Percentiles rank a stretch among this genome's conserved stretches.
Conservation (phyloP, 1,140 invertebrate species). For the Streblospio benedicti region DNA sequence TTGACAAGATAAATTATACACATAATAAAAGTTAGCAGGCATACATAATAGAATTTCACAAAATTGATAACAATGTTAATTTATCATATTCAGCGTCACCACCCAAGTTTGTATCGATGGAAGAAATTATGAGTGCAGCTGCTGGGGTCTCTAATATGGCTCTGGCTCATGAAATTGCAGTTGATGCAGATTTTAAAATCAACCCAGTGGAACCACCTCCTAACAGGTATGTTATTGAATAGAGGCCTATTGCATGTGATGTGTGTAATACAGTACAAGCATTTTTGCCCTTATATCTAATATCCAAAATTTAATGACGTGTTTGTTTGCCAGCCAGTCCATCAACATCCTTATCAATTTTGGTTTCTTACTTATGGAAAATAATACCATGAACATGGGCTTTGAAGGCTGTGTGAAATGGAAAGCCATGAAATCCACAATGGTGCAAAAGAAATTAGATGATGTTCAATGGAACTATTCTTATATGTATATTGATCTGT, state of each 20-base stretch:
- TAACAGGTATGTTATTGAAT: conserved; percentile 57
- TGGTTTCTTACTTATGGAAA: no score
- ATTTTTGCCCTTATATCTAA: not conserved
- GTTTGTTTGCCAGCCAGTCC: not conserved
- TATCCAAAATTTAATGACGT: not conserved
- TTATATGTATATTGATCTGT: no score
- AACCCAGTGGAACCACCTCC: conserved; percentile 68
- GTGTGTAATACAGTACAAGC: not conserved
- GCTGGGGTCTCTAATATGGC: conserved; percentile 86
- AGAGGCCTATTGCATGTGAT: no score
- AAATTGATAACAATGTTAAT: no score
- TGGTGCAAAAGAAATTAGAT: no score
- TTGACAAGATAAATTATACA: no score
- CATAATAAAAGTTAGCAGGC: no score
- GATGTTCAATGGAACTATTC: no score
- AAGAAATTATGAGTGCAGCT: conserved; percentile 80
- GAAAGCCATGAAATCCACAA: no score
- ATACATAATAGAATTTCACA: no score
- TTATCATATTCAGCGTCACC: conserved; percentile 50
- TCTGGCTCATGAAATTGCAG: conserved; percentile 87
- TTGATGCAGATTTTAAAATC: conserved; percentile 82
- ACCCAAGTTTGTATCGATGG: conserved; percentile 77
- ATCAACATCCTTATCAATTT: not conserved
- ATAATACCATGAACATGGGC: no score
- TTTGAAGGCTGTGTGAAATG: no score